These are phyloP conservation scores for Isichthys henryi DNA, from an alignment of 2,113 vertebrate genomes.

Conservation along the genomic window DNA sequence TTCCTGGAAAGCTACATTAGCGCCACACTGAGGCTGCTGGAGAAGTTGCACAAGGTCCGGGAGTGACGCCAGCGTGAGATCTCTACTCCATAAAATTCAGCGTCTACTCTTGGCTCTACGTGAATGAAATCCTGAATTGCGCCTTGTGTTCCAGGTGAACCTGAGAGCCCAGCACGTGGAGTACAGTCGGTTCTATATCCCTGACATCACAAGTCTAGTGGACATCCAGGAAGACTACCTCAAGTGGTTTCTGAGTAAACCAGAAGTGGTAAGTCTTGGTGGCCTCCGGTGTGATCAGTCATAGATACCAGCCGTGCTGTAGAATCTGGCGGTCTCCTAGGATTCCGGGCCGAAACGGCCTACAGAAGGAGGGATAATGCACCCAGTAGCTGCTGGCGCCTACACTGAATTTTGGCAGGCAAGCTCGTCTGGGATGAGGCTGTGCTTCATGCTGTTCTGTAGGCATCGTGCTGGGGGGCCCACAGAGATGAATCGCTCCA, in stretches of 20 bases:
- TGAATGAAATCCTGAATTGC: background rate
- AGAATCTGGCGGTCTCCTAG: background rate
- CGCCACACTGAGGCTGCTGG: slow-evolving; percentile 78
- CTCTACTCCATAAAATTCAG: background rate
- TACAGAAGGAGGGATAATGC: background rate
- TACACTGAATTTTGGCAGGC: background rate
- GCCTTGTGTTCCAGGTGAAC: slow-evolving; percentile 71
- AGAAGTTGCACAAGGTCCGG: slow-evolving; percentile 89
- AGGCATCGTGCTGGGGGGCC: background rate
- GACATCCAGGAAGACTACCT: slow-evolving; percentile 98
- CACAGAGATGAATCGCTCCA: background rate
- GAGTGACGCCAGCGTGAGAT: background rate
- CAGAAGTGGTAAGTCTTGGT: slow-evolving; percentile 75
- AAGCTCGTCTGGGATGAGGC: background rate
- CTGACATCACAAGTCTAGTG: slow-evolving; percentile 85
- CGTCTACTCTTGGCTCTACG: background rate
- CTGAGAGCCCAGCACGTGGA: slow-evolving; percentile 83
- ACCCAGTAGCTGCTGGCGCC: background rate
- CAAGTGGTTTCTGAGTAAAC: slow-evolving; percentile 92
- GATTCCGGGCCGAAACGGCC: background rate
- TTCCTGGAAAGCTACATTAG: slow-evolving; percentile 84
- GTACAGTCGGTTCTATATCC: slow-evolving; percentile 89
- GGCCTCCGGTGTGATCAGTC: background rate
- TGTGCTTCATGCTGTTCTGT: background rate
- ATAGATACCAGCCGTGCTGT: background rate